A percentile compares a stretch with the other conserved stretches of the same genome.
These are phyloP conservation scores for Agonopterix subpropinquella DNA, from an alignment of 2,888 invertebrate species.

Conservation along the genomic window DNA sequence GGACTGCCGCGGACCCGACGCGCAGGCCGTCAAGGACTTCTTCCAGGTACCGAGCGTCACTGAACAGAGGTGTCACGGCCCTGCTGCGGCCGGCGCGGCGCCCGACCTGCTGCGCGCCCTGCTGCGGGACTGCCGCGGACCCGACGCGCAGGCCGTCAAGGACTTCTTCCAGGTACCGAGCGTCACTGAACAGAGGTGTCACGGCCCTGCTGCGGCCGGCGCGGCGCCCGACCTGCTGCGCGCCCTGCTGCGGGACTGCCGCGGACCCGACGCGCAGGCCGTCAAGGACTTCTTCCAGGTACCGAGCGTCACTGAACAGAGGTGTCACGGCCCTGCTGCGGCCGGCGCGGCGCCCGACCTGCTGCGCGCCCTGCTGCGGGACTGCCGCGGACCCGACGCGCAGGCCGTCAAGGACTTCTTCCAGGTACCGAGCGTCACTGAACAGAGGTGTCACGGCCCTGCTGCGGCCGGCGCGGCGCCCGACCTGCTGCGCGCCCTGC, in stretches of 20 bases:
- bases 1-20: constrained; percentile 90
- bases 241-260: constrained; percentile 86
- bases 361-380: constrained; percentile 85
- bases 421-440: too few species aligned
- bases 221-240: constrained; percentile 92
- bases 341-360: constrained; percentile 93
- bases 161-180: constrained; percentile 88
- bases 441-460: too few species aligned
- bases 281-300: constrained; percentile 91
- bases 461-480: constrained; percentile 89
- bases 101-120: constrained; percentile 91
- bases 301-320: too few species aligned
- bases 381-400: constrained; percentile 90
- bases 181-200: too few species aligned
- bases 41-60: constrained; percentile 87
- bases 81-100: constrained; percentile 89
- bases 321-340: constrained; percentile 87
- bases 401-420: constrained; percentile 91
- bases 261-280: constrained; percentile 90
- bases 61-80: too few species aligned
- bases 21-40: constrained; percentile 88
- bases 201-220: constrained; percentile 88
- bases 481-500: constrained; percentile 88
- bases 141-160: constrained; percentile 89
- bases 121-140: constrained; percentile 87